Percentiles rank a stretch among this genome's conserved stretches.
These are phyloP conservation scores for Scaptomyza graminum DNA, from an alignment of 1,140 invertebrate genomes.

Conservation along the genomic window DNA sequence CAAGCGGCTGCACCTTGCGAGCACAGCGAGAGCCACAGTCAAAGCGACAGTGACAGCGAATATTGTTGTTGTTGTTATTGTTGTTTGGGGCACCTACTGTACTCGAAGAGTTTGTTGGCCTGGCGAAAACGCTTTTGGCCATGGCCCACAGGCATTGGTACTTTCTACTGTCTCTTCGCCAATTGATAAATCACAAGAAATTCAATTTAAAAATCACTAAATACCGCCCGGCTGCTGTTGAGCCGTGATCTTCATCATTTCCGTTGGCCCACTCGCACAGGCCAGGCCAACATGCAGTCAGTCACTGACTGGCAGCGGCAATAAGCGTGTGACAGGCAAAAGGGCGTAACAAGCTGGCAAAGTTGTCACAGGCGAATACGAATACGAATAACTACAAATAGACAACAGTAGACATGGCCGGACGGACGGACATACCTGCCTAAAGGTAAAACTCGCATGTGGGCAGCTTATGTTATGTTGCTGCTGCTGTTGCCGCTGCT, in stretches of 20 bases:
- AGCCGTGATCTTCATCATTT: constrained; percentile 45
- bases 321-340: constrained; percentile 67
- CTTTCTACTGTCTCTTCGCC: constrained; percentile 65
- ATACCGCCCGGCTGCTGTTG: constrained; percentile 8
- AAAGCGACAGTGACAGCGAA: neutral
- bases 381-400: neutral
- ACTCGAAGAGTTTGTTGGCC: constrained; percentile 21
- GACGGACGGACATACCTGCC: constrained; percentile 61
- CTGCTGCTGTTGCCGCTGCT: neutral
- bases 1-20: constrained; percentile 40
- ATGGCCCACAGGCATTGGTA: constrained; percentile 53
- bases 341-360: constrained; percentile 74
- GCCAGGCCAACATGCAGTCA: constrained; percentile 12
- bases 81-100: constrained; percentile 45
- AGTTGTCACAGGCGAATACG: constrained; percentile 52
- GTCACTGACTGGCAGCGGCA: constrained; percentile 55
- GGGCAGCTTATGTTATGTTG: constrained; percentile 39
- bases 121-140: constrained; percentile 41
- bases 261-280: constrained; percentile 36
- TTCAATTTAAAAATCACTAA: constrained; percentile 66
- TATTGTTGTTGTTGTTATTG: neutral
- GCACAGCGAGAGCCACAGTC: neutral
- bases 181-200: constrained; percentile 70
- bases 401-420: constrained; percentile 13
- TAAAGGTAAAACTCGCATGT: constrained; percentile 45